Percentiles rank a stretch among this genome's conserved stretches.
These are phyloP conservation scores for Luidia sarsii DNA, from an alignment of 53 echinoderm and acorn worm genomes.

Conservation along the genomic window DNA sequence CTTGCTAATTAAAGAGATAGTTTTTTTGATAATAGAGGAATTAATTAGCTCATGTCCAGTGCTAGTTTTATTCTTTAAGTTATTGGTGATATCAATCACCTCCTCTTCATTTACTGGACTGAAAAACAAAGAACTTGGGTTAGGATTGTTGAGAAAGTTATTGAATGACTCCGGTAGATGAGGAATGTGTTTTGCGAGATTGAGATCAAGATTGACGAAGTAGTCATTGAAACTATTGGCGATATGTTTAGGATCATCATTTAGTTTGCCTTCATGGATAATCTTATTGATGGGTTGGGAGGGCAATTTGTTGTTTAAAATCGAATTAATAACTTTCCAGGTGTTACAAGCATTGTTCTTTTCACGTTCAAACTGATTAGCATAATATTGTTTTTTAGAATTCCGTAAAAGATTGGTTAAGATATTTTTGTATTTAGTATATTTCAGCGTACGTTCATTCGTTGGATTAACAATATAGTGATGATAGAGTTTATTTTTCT, in stretches of 20 bases:
- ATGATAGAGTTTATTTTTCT: not conserved
- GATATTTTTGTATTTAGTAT: no score
- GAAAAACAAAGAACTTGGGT: not conserved
- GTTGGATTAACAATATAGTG: conserved; percentile 8
- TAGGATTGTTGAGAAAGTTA: no score
- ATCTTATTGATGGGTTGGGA: not conserved
- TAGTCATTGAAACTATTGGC: not conserved
- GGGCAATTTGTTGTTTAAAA: not conserved
- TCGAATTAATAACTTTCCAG: not conserved
- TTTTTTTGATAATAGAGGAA: not conserved
- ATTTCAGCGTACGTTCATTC: no score
- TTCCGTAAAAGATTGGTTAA: not conserved
- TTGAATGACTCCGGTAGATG: no score
- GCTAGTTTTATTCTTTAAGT: not conserved
- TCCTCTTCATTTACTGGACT: not conserved
- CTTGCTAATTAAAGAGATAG: not conserved
- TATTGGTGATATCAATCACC: not conserved
- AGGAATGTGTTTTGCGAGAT: no score
- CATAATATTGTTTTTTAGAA: not conserved
- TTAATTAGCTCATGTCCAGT: not conserved
- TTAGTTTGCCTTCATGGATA: not conserved
- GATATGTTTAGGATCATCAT: not conserved
- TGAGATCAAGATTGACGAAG: not conserved
- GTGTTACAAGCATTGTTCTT: not conserved
- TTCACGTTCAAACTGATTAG: not conserved